Conservation (phyloP, 2,888 invertebrate species). For the Euplagia quadripunctaria region DNA sequence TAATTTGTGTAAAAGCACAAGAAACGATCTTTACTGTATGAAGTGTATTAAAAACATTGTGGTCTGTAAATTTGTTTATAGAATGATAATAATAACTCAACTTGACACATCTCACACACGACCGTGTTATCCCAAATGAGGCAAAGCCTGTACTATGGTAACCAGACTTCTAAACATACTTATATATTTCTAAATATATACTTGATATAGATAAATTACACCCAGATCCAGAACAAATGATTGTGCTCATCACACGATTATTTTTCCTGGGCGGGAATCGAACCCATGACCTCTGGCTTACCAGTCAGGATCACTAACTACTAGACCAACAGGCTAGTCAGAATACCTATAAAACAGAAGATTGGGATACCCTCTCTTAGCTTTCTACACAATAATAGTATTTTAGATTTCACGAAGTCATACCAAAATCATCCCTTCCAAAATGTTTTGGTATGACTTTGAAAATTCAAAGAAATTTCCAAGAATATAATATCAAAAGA, state of each 20-base stretch:
- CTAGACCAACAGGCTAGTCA: not conserved
- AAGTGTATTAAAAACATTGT: not conserved
- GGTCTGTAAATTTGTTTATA: not conserved
- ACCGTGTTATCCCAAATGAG: too few relatives aligned
- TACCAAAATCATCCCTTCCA: not conserved
- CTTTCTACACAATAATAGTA: not conserved
- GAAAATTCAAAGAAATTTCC: conserved; percentile 4
- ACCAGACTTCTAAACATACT: too few relatives aligned
- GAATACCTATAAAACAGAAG: not conserved
- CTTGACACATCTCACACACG: too few relatives aligned
- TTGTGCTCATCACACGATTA: too few relatives aligned
- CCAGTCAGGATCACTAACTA: too few relatives aligned
- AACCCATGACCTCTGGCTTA: too few relatives aligned
- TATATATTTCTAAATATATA: too few relatives aligned
- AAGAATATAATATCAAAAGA: conserved; percentile 11
- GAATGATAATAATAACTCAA: too few relatives aligned
- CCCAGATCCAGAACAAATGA: too few relatives aligned
- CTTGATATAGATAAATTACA: too few relatives aligned
- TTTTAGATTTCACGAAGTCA: not conserved
- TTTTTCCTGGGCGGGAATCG: too few relatives aligned
- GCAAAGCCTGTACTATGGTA: too few relatives aligned
- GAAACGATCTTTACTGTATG: not conserved
- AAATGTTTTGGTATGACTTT: conserved; percentile 7
- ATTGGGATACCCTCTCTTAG: not conserved
- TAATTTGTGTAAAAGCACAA: not conserved